Evolutionary conservation across 2,888 invertebrate species (phyloP).

Genomic region (Eupithecia dodoneata): DNA sequence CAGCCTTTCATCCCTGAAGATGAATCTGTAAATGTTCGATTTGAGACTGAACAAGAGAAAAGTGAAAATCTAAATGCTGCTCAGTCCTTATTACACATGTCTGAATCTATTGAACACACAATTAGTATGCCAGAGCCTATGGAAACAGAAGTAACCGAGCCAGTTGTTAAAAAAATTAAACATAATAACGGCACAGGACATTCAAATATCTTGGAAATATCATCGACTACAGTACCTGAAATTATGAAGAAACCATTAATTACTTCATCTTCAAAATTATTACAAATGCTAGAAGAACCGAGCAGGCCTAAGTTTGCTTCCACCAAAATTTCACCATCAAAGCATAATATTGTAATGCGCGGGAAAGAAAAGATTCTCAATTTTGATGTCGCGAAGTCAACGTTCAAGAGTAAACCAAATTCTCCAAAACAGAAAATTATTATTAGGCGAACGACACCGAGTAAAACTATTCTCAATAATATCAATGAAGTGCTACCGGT

Average conservation of each 20-base stretch:
- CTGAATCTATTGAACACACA: conserved; percentile 74
- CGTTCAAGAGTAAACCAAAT: conserved; percentile 64
- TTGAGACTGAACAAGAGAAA: conserved; percentile 78
- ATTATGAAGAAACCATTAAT: conserved; percentile 64
- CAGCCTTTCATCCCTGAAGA: conserved; percentile 43
- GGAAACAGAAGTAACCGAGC: conserved; percentile 50
- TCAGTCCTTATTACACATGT: conserved; percentile 81
- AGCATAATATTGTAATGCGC: conserved; percentile 61
- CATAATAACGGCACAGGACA: conserved; percentile 59
- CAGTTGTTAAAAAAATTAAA: conserved; percentile 46
- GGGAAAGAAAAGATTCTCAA: conserved; percentile 79
- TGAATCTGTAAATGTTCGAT: conserved; percentile 61
- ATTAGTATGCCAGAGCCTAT: conserved; percentile 60
- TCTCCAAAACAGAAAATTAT: conserved; percentile 77
- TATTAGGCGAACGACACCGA: conserved; percentile 70
- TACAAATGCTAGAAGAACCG: conserved; percentile 84
- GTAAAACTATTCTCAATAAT: conserved; percentile 67
- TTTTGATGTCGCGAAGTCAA: conserved; percentile 72
- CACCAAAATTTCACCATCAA: conserved; percentile 60
- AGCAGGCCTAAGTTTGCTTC: conserved; percentile 60
- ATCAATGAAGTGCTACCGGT: conserved; percentile 62
- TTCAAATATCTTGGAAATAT: conserved; percentile 55
- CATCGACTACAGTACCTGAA: conserved; percentile 58
- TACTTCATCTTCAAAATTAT: conserved; percentile 80
- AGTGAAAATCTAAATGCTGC: conserved; percentile 80